Percentiles rank a stretch among this genome's conserved stretches.
Evolutionary conservation across 2,113 vertebrate genomes (phyloP).

Genomic region (Symphodus melops): DNA sequence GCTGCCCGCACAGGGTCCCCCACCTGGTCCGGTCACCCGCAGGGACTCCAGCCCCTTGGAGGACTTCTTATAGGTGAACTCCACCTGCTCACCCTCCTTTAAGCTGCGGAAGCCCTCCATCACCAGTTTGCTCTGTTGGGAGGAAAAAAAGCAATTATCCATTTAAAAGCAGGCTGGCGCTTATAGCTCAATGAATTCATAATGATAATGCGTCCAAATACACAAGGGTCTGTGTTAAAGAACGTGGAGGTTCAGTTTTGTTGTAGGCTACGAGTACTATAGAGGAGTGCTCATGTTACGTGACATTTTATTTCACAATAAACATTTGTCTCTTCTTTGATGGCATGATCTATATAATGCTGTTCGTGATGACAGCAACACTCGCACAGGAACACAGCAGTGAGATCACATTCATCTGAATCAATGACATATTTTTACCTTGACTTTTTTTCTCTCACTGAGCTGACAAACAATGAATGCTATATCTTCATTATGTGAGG

Average conservation of each 20-base stretch:
- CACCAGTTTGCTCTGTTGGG: constrained; percentile 95
- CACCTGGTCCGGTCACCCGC: constrained; percentile 97
- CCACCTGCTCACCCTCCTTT: constrained; percentile 98
- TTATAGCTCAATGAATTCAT: constrained; percentile 1
- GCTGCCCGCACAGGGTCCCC: constrained; percentile 94
- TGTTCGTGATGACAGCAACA: too few relatives aligned
- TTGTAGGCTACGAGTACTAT: not conserved
- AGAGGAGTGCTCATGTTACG: not conserved
- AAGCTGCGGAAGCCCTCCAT: constrained; percentile 99
- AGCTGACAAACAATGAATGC: not conserved
- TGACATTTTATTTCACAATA: not conserved
- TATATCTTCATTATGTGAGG: not conserved
- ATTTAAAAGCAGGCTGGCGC: constrained; percentile 22
- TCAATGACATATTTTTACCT: constrained; percentile 5
- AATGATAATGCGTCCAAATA: constrained; percentile 4
- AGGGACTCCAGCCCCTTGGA: constrained; percentile 99
- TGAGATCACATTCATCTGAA: not conserved
- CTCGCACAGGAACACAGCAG: not conserved
- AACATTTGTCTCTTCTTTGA: too few relatives aligned
- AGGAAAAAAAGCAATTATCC: constrained; percentile 37
- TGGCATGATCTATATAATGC: too few relatives aligned
- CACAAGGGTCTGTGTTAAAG: constrained; percentile 11
- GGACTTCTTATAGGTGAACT: constrained; percentile 99
- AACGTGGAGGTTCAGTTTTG: not conserved
- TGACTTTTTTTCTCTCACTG: not conserved